Conservation (phyloP, 2,888 invertebrate genomes). For the Netelia inedita region DNA sequence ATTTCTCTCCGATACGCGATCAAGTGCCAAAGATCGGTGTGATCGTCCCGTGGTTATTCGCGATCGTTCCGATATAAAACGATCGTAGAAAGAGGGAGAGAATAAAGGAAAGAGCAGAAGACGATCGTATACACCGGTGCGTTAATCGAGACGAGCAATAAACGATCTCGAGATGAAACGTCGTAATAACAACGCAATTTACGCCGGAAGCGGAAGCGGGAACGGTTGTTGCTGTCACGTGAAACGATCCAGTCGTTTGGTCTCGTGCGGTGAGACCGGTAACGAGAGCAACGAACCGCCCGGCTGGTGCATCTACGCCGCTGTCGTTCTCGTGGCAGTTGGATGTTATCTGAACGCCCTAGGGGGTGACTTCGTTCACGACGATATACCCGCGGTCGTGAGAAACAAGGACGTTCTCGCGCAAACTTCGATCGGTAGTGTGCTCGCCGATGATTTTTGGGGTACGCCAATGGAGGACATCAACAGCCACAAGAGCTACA, state of each 20-base stretch:
- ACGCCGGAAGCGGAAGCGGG: conserved; percentile 60
- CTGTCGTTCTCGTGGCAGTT: conserved; percentile 89
- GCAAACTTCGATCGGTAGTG: conserved; percentile 87
- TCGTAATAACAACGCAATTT: conserved; percentile 75
- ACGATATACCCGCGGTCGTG: conserved; percentile 94
- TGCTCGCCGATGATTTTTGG: conserved; percentile 95
- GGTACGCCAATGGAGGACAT: conserved; percentile 94
- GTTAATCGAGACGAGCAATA: background rate
- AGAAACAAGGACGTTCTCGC: conserved; percentile 93
- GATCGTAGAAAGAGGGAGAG: background rate
- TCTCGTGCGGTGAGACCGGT: conserved; percentile 51
- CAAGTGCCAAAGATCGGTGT: conserved; percentile 8
- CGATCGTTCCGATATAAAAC: conserved; percentile 27
- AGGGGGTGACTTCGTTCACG: conserved; percentile 94
- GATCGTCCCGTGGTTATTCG: background rate
- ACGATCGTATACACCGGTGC: background rate
- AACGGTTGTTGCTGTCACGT: conserved; percentile 76
- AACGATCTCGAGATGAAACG: conserved; percentile 75
- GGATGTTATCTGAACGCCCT: conserved; percentile 91
- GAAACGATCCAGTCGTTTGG: conserved; percentile 70
- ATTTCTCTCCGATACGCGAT: background rate
- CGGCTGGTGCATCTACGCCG: conserved; percentile 88
- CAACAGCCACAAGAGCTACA: conserved; percentile 94
- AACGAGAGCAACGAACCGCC: conserved; percentile 82
- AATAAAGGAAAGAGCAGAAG: background rate